phyloP scores from a whole-genome alignment of 2,113 vertebrate genomes.

The Corythornis madagascariensis region DNA sequence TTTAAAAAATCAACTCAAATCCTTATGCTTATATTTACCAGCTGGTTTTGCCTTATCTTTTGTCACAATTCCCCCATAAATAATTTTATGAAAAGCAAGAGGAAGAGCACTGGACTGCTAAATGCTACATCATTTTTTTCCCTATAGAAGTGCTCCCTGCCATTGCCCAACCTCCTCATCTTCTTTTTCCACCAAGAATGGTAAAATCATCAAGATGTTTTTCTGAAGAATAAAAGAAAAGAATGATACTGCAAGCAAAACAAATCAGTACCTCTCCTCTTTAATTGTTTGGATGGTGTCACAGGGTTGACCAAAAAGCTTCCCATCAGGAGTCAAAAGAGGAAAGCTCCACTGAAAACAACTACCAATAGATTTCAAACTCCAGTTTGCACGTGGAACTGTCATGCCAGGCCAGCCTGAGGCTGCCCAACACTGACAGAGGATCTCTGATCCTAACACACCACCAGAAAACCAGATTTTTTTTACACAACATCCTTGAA shows the following conservation, averaged over 20 bases:
- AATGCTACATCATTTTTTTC: neutral
- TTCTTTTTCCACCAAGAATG: neutral
- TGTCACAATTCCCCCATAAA: neutral
- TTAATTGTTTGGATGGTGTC: neutral
- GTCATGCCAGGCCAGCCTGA: neutral
- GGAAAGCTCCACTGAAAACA: neutral
- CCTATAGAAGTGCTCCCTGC: neutral
- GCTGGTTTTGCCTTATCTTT: neutral
- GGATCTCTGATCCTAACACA: neutral
- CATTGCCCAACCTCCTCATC: neutral
- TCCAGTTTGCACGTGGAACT: neutral
- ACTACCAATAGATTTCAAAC: neutral
- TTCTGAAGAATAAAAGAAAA: neutral
- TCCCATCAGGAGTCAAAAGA: neutral
- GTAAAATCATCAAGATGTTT: neutral
- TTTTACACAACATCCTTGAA: neutral
- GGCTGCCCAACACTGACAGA: neutral
- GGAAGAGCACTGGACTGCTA: neutral
- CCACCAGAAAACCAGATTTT: neutral
- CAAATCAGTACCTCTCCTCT: neutral
- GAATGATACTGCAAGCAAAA: neutral
- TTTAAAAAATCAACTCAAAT: neutral
- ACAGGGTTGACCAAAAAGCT: neutral
- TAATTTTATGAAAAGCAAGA: neutral
- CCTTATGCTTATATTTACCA: slow-evolving; percentile 2